These are phyloP conservation scores for Drosophila anomelani DNA, from an alignment of 2,888 invertebrate genomes.

Conservation along the genomic window DNA sequence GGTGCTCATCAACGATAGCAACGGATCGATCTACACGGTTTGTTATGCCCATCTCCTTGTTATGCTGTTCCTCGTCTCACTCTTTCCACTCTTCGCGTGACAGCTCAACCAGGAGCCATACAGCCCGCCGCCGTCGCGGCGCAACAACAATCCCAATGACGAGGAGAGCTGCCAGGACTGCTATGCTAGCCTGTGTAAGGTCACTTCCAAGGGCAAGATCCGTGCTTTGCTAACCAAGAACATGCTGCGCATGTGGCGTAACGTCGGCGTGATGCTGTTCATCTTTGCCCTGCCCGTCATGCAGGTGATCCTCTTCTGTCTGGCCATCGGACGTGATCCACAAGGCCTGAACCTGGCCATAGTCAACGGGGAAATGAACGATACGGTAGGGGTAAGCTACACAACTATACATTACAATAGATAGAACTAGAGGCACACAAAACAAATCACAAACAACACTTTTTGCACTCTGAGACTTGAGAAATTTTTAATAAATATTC, in stretches of 20 bases:
- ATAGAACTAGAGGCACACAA: background rate
- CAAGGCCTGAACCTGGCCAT: constrained; percentile 92
- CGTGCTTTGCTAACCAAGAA: constrained; percentile 94
- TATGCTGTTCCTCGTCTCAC: background rate
- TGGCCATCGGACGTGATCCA: constrained; percentile 95
- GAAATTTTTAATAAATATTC: too few species aligned
- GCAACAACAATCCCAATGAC: constrained; percentile 75
- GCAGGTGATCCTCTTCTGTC: constrained; percentile 96
- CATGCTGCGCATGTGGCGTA: constrained; percentile 95
- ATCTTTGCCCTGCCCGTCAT: constrained; percentile 97
- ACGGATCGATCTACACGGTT: constrained; percentile 86
- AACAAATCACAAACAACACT: background rate
- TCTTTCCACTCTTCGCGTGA: background rate
- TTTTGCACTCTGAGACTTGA: background rate
- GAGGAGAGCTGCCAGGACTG: constrained; percentile 82
- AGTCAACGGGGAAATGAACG: constrained; percentile 89
- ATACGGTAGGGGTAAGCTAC: constrained; percentile 71
- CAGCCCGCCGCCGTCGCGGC: constrained; percentile 78
- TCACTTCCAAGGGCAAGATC: constrained; percentile 93
- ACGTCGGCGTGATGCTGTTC: constrained; percentile 96
- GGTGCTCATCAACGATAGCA: constrained; percentile 91
- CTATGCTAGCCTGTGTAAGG: constrained; percentile 78
- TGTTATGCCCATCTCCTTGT: constrained; percentile 39
- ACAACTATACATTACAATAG: background rate
- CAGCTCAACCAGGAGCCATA: constrained; percentile 83